phyloP scores from a whole-genome alignment of 30 jellyfish, hydroid and myxozoan species.

The Sanderia malayensis region DNA sequence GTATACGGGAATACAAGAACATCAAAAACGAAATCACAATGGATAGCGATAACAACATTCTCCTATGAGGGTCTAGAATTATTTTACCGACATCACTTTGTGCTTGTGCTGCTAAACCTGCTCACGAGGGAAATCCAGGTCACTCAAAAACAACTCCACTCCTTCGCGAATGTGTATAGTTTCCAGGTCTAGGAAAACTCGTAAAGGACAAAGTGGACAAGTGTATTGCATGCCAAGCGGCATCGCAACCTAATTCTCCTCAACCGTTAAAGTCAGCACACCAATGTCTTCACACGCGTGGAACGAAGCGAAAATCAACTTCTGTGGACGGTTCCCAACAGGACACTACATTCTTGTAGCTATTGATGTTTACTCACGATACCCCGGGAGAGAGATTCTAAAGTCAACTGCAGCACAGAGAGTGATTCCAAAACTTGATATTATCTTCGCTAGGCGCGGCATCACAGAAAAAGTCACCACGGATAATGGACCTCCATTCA shows the following conservation, averaged over 20 bases:
- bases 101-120: constrained; percentile 11
- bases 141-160: neutral
- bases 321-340: constrained; percentile 15
- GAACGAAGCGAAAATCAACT: constrained; percentile 13
- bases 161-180: constrained; percentile 8
- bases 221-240: constrained; percentile 14
- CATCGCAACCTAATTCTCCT: constrained; percentile 11
- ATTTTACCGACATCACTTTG: constrained; percentile 11
- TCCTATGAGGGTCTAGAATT: neutral
- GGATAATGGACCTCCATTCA: constrained; percentile 10
- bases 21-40: constrained; percentile 4
- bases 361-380: constrained; percentile 9
- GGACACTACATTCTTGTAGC: constrained; percentile 6
- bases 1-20: constrained; percentile 4
- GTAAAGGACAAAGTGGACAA: constrained; percentile 2
- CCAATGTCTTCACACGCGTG: constrained; percentile 11
- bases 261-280: constrained; percentile 10
- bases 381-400: constrained; percentile 3
- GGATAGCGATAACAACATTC: constrained; percentile 15
- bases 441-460: constrained; percentile 24
- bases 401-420: neutral
- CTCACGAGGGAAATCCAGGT: constrained; percentile 4
- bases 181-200: constrained; percentile 11
- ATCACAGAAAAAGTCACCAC: constrained; percentile 14
- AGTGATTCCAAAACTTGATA: constrained; percentile 14